Evolutionary conservation across 1,140 invertebrate species (phyloP).

Genomic region (Cydia fagiglandana): DNA sequence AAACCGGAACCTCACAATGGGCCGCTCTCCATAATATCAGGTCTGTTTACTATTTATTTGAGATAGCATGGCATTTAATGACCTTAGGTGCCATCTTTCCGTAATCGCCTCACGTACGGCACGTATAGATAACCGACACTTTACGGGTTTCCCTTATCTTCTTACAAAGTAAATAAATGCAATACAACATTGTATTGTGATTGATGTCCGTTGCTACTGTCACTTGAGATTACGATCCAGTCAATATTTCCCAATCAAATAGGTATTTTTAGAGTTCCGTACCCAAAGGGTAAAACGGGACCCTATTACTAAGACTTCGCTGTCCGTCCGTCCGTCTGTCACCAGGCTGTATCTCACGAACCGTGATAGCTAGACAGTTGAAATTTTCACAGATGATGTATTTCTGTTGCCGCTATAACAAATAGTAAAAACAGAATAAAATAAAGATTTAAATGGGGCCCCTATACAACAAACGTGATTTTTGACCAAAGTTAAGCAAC

Average conservation of each 20-base stretch:
- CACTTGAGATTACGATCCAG: conserved; percentile 7
- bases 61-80: conserved; percentile 3
- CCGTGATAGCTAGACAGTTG: no score
- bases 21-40: background rate
- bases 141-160: conserved; percentile 11
- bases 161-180: conserved; percentile 6
- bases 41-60: background rate
- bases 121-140: background rate
- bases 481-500: no score
- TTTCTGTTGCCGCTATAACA: no score
- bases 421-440: no score
- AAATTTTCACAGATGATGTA: no score
- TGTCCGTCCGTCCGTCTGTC: no score
- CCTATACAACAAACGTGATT: no score
- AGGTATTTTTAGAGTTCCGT: no score
- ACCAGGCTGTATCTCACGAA: no score
- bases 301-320: no score
- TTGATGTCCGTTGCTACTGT: conserved; percentile 4
- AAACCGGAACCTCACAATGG: background rate
- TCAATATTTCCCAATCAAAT: conserved; percentile 9
- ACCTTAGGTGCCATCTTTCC: background rate
- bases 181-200: conserved; percentile 17
- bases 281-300: no score
- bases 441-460: no score
- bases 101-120: background rate